Percentiles rank a stretch among this genome's conserved stretches.
These are phyloP conservation scores for Chrysopilus asiliformis DNA, from an alignment of 2,888 invertebrate genomes.

Conservation along the genomic window DNA sequence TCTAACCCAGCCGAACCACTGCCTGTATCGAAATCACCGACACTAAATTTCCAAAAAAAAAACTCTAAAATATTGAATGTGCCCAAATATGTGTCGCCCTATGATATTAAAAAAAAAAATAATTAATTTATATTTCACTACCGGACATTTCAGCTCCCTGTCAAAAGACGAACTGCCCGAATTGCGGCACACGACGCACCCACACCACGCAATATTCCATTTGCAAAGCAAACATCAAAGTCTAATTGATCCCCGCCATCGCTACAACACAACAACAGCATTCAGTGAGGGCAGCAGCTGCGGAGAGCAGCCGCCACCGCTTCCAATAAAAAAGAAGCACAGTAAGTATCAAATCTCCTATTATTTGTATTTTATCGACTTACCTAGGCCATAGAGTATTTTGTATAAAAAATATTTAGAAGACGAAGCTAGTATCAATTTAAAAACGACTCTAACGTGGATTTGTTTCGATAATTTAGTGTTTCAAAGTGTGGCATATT, in stretches of 20 bases:
- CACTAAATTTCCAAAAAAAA: too few species aligned
- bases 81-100: too few species aligned
- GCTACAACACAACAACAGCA: slow-evolving; percentile 9
- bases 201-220: slow-evolving; percentile 20
- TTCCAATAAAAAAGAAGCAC: slow-evolving; percentile 87
- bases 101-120: too few species aligned
- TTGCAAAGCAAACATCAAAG: slow-evolving; percentile 36
- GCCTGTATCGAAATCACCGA: too few species aligned
- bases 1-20: too few species aligned
- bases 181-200: slow-evolving; percentile 11
- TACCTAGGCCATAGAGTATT: too few species aligned
- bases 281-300: slow-evolving; percentile 37
- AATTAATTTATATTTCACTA: too few species aligned
- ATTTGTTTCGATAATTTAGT: slow-evolving; percentile 46
- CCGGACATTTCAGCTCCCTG: slow-evolving; percentile 6
- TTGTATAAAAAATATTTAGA: slow-evolving; percentile 13
- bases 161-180: slow-evolving; percentile 11
- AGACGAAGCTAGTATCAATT: slow-evolving; percentile 28
- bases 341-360: slow-evolving; percentile 64
- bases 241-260: slow-evolving; percentile 26
- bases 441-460: slow-evolving; percentile 33
- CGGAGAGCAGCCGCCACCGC: slow-evolving; percentile 74
- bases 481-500: slow-evolving; percentile 94
- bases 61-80: too few species aligned
- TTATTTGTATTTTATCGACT: too few species aligned